These are phyloP conservation scores for Rhimphoctona megacephalus DNA, from an alignment of 2,888 invertebrate species.

Conservation along the genomic window DNA sequence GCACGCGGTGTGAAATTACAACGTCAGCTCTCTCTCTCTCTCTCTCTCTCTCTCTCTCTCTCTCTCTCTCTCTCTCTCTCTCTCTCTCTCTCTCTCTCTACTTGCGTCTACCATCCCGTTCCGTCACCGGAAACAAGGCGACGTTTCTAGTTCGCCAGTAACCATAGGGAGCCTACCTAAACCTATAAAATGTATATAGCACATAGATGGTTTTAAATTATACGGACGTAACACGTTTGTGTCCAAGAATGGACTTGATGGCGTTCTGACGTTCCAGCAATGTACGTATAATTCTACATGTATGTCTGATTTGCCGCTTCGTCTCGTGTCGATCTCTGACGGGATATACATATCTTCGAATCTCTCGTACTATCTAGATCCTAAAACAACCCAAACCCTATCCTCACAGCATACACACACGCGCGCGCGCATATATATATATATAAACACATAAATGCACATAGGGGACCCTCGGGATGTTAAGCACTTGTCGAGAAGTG, in stretches of 20 bases:
- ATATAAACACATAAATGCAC: neutral
- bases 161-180: slow-evolving; percentile 3
- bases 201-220: slow-evolving; percentile 15
- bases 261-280: slow-evolving; percentile 7
- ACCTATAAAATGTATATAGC: slow-evolving; percentile 6
- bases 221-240: slow-evolving; percentile 22
- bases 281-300: slow-evolving; percentile 11
- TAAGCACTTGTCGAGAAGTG: slow-evolving; percentile 66
- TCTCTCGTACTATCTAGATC: slow-evolving; percentile 5
- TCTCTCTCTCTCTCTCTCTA: neutral
- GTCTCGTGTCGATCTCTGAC: slow-evolving; percentile 73
- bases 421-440: slow-evolving; percentile 1
- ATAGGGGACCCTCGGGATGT: slow-evolving; percentile 22
- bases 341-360: slow-evolving; percentile 27
- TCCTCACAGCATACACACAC: neutral
- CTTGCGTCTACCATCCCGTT: slow-evolving; percentile 30
- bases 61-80: slow-evolving; percentile 15
- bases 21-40: slow-evolving; percentile 73
- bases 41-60: neutral
- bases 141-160: slow-evolving; percentile 53
- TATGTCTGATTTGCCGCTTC: slow-evolving; percentile 35
- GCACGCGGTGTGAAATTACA: slow-evolving; percentile 81
- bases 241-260: neutral
- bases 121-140: slow-evolving; percentile 65
- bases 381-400: slow-evolving; percentile 26